Evolutionary conservation across 2,888 invertebrate genomes (phyloP), one percentile per base, ranked within the genome.

Genomic region (Lithophane ornitopus): DNA sequence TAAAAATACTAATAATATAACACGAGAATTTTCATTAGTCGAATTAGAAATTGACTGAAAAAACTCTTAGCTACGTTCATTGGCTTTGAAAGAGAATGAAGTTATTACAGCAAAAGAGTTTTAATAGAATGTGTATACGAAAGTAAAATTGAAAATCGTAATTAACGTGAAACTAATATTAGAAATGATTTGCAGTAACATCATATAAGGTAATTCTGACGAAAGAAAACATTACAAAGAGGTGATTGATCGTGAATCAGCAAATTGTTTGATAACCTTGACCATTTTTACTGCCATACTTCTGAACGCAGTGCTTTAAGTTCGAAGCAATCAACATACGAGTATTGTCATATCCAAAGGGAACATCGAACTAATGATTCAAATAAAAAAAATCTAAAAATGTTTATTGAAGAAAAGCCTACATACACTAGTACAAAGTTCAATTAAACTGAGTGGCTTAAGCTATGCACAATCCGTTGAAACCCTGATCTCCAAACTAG

Each of bases 1-100:
- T 73, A 80, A 80, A 71, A 70, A 12, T 58, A 76, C 59, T 78
- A 79, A 62, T 76, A 78, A 65, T 78, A 76, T 58, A 49, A 70
- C 39, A 62, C 26, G 22, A 69, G 54, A 67, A 63, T 58, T 52
- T 63, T 41, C 28, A 78, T 71, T 65, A 70, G 28, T n/a, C 26
- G 34, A 62, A 70, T 61, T 59, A 68, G 62, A 72, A 63, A 34
- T 16, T 34, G 12, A 72, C 56, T 66, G 14, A 39, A 65, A 59
- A 44, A 26, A 3, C 7, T 67, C 16, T 1, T 34, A 28, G n/a
- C 0, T 4, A 14, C 22, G 1, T 80, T n/a, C 44, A 46, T 28
- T 66, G 12, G 26, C 26, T 61, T 59, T 46, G 22, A 46, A 78
- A 41, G 11, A 52, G 7, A 54, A 44, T 26, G 6, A 56, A 41